phyloP scores from a whole-genome alignment of 2,888 invertebrate species.

The Drosophila koepferae region DNA sequence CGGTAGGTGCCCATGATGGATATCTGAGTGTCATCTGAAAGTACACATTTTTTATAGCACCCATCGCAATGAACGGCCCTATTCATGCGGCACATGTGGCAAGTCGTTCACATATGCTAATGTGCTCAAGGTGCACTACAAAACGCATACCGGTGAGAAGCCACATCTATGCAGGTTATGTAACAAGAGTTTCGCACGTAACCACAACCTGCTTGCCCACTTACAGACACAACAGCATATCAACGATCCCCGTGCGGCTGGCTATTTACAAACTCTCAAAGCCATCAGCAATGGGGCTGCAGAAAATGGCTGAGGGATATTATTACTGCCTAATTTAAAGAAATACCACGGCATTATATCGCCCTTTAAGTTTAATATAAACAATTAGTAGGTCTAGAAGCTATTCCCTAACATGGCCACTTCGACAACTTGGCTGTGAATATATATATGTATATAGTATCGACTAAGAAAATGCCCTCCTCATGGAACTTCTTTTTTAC shows the following conservation, averaged over 20 bases:
- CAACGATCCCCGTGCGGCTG: constrained; percentile 76
- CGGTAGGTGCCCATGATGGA: constrained; percentile 62
- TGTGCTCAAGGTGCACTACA: constrained; percentile 82
- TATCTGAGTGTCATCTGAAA: background rate
- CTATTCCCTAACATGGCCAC: background rate
- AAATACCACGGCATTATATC: background rate
- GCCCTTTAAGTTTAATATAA: background rate
- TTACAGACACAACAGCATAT: constrained; percentile 83
- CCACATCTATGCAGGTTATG: constrained; percentile 83
- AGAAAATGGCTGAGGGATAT: background rate
- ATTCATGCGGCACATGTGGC: constrained; percentile 82
- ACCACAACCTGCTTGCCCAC: constrained; percentile 84
- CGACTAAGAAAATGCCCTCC: background rate
- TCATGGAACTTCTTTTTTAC: background rate
- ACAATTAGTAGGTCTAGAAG: background rate
- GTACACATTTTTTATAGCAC: constrained; percentile 59
- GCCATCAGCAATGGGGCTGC: constrained; percentile 5
- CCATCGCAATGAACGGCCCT: constrained; percentile 84
- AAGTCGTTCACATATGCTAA: constrained; percentile 84
- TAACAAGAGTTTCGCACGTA: constrained; percentile 82
- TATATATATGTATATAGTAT: background rate
- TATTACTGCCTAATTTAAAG: background rate
- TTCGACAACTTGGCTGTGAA: background rate
- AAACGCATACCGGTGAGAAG: constrained; percentile 84
- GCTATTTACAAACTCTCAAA: constrained; percentile 49